Evolutionary conservation across 2,888 invertebrate genomes (phyloP), one percentile per base, ranked within the genome.

Genomic region (Seladonia tumulorum): DNA sequence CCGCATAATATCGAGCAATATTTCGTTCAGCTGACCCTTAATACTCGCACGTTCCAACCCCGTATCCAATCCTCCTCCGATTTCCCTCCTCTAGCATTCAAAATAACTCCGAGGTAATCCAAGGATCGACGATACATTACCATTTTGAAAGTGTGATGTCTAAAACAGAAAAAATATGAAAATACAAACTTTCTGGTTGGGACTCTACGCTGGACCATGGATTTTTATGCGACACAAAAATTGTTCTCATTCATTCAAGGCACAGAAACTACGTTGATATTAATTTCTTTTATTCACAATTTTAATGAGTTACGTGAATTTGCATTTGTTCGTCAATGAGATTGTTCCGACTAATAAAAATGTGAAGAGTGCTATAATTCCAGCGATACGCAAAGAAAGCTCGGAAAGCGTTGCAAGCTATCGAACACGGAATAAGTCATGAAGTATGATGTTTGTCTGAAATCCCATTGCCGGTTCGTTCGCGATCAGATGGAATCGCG

Each of bases 401-500:
- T 57, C 25, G 12, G 12, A 1, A 60, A 63, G 25, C 25, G 25
- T 29, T 29, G 29, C 7, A 2, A 25, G 63, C 29, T 25, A 63
- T 63, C 25, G 5, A 29, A 60, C 14, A 22, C 47, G 18, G 18
- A 29, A 29, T 22, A 70, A 80, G 42, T 74, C 70, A 12, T 29
- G 3, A 45, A 85, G 68, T 74, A 60, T 73, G 39, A 85, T 35
- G 39, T 80, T 35, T 16, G 18, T 35, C 47, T 47, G 39, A 63
- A 85, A 76, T 7, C 39, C 12, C 29, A 60, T 73, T 42, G 71
- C 76, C 63, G 73, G 79, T 73, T 14, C 25, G 72, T 79, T 79
- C 53, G 72, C 82, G 84, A 84, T 72, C 83, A 63, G 90, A 88
- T 87, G 87, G 85, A 87, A 83, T 76, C 82, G 76, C 82, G 77